Evolutionary conservation across 30 jellyfish, hydroid and myxozoan species (phyloP), one percentile per base, ranked within the genome.

Genomic region (Nemopilema nomurai): DNA sequence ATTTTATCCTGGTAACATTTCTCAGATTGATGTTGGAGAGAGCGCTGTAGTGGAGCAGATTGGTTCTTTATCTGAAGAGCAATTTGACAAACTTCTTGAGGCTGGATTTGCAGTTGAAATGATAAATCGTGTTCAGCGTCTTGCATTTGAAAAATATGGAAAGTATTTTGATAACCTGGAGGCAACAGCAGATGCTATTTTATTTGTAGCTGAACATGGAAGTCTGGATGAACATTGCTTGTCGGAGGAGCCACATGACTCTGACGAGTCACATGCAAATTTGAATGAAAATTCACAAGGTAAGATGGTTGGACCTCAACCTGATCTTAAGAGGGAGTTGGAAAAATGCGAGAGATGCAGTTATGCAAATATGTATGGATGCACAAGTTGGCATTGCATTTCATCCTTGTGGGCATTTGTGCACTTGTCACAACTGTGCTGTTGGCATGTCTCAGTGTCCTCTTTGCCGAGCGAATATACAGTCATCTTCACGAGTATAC

Each of bases 281-380:
- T 27, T 30, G 71, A 16, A 49, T 32, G 51, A 28, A 83, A 49
- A 16, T 29, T 26, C 23, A 29, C 49, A 69, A 29, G 76, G 28
- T 0, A 28, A 51, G 13, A 20, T 32, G 4, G 8, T 79, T 0
- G 83, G 72, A 16, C 78, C 73, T 24, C 79, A 50, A 33, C 57
- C 28, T 28, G 96, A 89, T 78, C 80, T 89, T 20, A 88, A 90
- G 27, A 65, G 90, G 29, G 97, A 90, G 63, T 83, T 90, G 18
- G 86, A 83, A 77, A 77, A 73, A 90, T 67, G 29, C 67, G 77
- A 64, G 97, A 92, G 31, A 65, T 75, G 84, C 96, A 92, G 84
- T 32, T 75, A 17, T 95, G 99, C 67, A 90, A 86, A 95, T 95
- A 27, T 95, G 99, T 77, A 90, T 95, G 97, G 99, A 95, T 81